These are phyloP conservation scores for Noctua comes DNA, from an alignment of 2,888 invertebrate species.

Conservation along the genomic window DNA sequence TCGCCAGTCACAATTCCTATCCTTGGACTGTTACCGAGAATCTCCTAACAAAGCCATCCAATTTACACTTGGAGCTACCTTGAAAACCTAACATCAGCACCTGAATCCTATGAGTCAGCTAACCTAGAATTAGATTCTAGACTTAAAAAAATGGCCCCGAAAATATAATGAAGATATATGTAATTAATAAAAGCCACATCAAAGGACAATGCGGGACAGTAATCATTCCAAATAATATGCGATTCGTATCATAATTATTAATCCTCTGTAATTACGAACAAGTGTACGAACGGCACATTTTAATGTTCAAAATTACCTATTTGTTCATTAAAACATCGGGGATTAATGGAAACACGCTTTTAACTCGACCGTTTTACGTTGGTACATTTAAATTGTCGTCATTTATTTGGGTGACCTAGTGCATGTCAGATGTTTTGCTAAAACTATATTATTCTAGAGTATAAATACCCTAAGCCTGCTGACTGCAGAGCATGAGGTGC, in stretches of 20 bases:
- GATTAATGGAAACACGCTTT: slow-evolving; percentile 49
- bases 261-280: slow-evolving; percentile 50
- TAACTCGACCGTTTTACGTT: slow-evolving; percentile 20
- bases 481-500: not conserved
- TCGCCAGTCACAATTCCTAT: slow-evolving; percentile 10
- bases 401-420: slow-evolving; percentile 34
- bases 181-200: slow-evolving; percentile 33
- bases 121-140: slow-evolving; percentile 3
- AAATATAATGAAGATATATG: slow-evolving; percentile 5
- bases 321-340: slow-evolving; percentile 47
- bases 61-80: slow-evolving; percentile 28
- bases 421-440: not conserved
- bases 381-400: slow-evolving; percentile 34
- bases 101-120: not conserved
- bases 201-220: slow-evolving; percentile 22
- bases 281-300: slow-evolving; percentile 45
- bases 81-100: slow-evolving; percentile 10
- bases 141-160: not conserved
- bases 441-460: not conserved
- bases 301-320: slow-evolving; percentile 49
- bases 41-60: slow-evolving; percentile 17
- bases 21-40: not conserved
- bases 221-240: slow-evolving; percentile 47
- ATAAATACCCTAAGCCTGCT: not conserved
- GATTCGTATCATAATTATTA: slow-evolving; percentile 49